Base-by-base conservation (phyloP, 2,888 invertebrate genomes). In the Amphipyra tragopoginis region DNA sequence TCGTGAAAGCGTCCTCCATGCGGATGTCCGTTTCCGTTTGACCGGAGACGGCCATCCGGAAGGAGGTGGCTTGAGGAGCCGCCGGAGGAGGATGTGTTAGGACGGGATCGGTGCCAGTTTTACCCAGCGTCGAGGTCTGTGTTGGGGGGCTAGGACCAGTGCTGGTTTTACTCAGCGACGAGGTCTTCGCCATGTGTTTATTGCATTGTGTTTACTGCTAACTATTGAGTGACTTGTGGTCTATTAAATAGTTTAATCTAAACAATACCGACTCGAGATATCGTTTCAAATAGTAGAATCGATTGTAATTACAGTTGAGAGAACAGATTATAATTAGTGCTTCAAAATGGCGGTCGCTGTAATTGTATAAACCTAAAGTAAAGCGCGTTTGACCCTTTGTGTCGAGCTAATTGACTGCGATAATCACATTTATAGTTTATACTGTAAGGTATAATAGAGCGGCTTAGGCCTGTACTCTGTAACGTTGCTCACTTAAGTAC, bases 351-450 rank as follows among this genome's bases (percentile, higher is more conserved):
- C 21, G 42, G 39, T 29, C 26, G 13, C 6, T 33, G 50, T 58
- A 58, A 70, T 67, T 56, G 33, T 47, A 61, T 53, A 48, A 34
- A 43, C 54, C 42, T 40, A 36, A 51, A 70, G 53, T 64, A 39
- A 50, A 51, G 36, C 44, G n/a, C 40, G 56, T 64, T 64, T 61
- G 68, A 65, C 62, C 68, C 54, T 58, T 64, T 57, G 61, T 67
- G 58, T 61, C 36, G 38, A 40, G 58, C 53, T 75, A 72, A 72
- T 65, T 72, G 72, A 72, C 42, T 62, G 59, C 51, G 59, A 68
- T 65, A 55, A 61, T 75, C 54, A 21, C 33, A 54, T 74, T 61
- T 54, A 62, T 38, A 42, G 47, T 58, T 29, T 40, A 45, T 21
- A 61, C 33, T 26, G 14, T 21, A 6, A 36, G 36, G 39, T 40